Conservation (phyloP, 2,888 invertebrate genomes). For the Leptopilina myrica region DNA sequence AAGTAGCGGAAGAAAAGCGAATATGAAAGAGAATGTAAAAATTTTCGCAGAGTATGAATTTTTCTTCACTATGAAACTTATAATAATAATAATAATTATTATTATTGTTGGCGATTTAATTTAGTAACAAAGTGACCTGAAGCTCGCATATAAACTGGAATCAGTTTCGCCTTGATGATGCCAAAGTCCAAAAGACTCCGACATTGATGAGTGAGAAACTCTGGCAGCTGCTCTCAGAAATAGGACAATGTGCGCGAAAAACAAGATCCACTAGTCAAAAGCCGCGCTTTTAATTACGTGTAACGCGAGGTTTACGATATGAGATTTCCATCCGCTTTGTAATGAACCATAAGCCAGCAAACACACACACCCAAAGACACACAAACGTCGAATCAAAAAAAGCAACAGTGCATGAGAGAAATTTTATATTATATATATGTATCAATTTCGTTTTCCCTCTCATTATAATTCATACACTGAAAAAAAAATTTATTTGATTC, state of each 20-base stretch:
- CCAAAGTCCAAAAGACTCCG: conserved; percentile 17
- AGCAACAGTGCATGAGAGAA: too few relatives aligned
- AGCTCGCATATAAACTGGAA: conserved; percentile 1
- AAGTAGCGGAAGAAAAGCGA: too few relatives aligned
- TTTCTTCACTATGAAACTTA: too few relatives aligned
- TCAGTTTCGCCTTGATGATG: background rate
- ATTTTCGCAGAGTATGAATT: too few relatives aligned
- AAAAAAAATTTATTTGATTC: too few relatives aligned
- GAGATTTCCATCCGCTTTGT: conserved; percentile 32
- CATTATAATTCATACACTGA: too few relatives aligned
- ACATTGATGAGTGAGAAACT: conserved; percentile 33
- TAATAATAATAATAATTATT: too few relatives aligned
- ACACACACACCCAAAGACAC: background rate
- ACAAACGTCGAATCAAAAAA: background rate
- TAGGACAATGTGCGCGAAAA: conserved; percentile 19
- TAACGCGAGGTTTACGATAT: conserved; percentile 32
- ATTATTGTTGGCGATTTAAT: background rate
- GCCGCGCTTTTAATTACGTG: conserved; percentile 31
- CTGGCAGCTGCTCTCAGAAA: conserved; percentile 28
- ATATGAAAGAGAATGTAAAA: too few relatives aligned
- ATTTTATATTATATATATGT: too few relatives aligned
- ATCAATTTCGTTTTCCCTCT: too few relatives aligned
- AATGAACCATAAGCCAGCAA: background rate
- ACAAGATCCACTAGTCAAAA: conserved; percentile 24
- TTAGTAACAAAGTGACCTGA: background rate